Evolutionary conservation across 2,113 vertebrate species (phyloP).

Genomic region (Phycodurus eques): DNA sequence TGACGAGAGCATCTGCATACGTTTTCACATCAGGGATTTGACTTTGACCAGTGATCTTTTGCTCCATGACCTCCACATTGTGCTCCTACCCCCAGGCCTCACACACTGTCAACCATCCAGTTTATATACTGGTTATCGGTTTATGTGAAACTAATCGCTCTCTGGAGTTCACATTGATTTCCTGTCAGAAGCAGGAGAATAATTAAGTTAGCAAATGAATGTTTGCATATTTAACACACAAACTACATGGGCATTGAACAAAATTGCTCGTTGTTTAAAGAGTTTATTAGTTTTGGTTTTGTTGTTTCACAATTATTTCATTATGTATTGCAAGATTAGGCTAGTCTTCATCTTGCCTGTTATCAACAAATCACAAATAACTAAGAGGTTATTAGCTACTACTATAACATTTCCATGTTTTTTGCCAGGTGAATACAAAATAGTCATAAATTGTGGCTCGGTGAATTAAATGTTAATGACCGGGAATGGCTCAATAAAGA

Average conservation of each 20-base stretch:
- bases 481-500: no score
- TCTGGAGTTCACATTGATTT: constrained; percentile 10
- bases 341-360: background rate
- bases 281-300: background rate
- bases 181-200: background rate
- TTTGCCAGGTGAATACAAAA: no score
- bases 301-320: background rate
- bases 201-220: background rate
- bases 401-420: background rate
- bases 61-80: background rate
- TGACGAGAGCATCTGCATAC: background rate
- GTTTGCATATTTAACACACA: constrained; percentile 4
- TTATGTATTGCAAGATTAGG: background rate
- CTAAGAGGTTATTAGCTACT: background rate
- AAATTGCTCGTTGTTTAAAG: background rate
- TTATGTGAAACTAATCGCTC: constrained; percentile 14
- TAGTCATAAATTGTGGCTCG: no score
- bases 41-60: constrained; percentile 24
- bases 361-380: no score
- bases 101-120: constrained; percentile 21
- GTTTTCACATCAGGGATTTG: constrained; percentile 6
- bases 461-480: no score
- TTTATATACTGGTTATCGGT: constrained; percentile 26
- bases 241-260: background rate
- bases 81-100: background rate